Base-by-base conservation (phyloP, 2,113 vertebrate genomes). In the Electrona antarctica region DNA sequence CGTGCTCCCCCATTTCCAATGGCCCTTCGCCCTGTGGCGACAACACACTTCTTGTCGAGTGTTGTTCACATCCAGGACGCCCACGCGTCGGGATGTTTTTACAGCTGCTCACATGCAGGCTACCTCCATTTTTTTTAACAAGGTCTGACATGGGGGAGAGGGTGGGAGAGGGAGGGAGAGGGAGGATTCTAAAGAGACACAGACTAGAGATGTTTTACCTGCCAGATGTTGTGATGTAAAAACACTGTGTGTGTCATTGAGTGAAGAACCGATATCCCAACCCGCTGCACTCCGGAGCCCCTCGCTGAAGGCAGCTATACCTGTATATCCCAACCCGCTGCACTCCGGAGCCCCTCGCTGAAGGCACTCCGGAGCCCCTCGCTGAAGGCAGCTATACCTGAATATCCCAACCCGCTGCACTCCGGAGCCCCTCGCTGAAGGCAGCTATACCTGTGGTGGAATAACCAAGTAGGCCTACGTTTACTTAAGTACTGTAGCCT, bases 61-160 rank as follows among this genome's bases (percentile, higher is more conserved):
- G 77, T 82, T 85, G 83, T 91, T 88, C 80, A 9, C 45, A 73
- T 85, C 73, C 76, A 71, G 74, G 21, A 84, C 81, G 11, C 90
- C 87, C 85, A 88, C 89, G 77, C 74, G 0, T 2, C 56, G 68
- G 78, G 88, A 90, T 90, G 89, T 91, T 88, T 90, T 86, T 79
- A 79, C 85, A 90, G 86, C 88, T 90, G 84, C 81, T 89, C 78
- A 80, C 87, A 69, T 77, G 87, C 80, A 83, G 76, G 84, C 84
- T 87, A 80, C 81, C 64, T 85, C 64, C 71, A 78, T 76, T 88
- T 68, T 8, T 81, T 68, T 8, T 81, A 74, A 85, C 73, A 60
- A 73, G 68, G 67, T 71, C 60, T 79, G 11, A 21, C 21, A 21
- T 21, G 21, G 21, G 21, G 2, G 21, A 21, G 21, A 2, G 21